Base-by-base conservation (phyloP, 1,140 invertebrate genomes). In the Aphaenogaster rudis region DNA sequence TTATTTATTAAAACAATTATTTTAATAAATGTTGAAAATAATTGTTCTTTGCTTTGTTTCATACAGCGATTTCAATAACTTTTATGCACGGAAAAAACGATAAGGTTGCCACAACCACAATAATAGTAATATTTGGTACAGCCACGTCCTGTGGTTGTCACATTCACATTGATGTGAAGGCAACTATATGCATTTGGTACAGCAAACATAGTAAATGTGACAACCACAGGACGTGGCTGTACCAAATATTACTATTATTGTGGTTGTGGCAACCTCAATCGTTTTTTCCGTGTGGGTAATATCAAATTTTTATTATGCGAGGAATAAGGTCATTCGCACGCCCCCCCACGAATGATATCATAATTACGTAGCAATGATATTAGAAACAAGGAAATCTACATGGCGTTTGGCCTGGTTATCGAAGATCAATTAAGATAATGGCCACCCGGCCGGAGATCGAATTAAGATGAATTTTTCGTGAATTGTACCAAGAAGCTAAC, bases 371-470 rank as follows among this genome's bases (percentile, higher is more conserved):
- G 64, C 48, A 81, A 42, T 28, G 13, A 69, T 69, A 81, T 71
- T 21, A n/a, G 33, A 80, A 80, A 80, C 45, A 42, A 33, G 48
- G 36, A 69, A 69, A 81, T 71, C 64, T 69, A 54, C 36, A 52
- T 39, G 13, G 0, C 3, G 8, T 61, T 78, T 52, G 28, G n/a
- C 13, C 39, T 15, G 39, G 17, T 78, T 86, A 52, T 78, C 74
- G n/a, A 50, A 71, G 85, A 86, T 86, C 52, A 80, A 81, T 81
- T 81, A 86, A 81, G 28, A 80, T 86, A 86, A 54, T n/a, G 72
- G 21, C 39, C 33, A 54, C 28, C 8, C 59, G 5, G 39, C 11
- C 48, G 9, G 11, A 72, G 67, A 87, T 72, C 15, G 5, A 33
- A 80, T 89, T 86, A 77, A 86, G 67, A 80, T 57, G 28, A n/a